Base-by-base conservation (phyloP, 2,797 vertebrate species). In the Spinus olivaceus region DNA sequence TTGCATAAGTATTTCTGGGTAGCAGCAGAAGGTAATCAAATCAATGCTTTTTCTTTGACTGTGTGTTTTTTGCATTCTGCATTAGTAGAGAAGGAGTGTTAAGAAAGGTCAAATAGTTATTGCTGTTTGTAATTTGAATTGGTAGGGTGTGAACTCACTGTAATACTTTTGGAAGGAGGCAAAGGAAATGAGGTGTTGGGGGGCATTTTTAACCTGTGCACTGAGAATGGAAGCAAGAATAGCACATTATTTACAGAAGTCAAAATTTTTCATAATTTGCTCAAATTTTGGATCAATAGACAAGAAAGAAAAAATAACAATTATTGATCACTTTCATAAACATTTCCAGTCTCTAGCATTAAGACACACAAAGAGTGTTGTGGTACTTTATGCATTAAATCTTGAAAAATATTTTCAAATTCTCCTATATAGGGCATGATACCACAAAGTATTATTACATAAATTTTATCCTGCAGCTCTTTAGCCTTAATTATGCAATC, bases 381-480 rank as follows among this genome's bases (percentile, higher is more conserved):
- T 77, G 46, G 37, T 46, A 30, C 28, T 88, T 87, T 18, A 28
- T 1, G 2, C 37, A 21, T 54, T 92, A 83, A 64, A 41, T 54
- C 65, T 65, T 78, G 65, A 78, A 92, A 88, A 90, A 85, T 87
- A 71, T 90, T 94, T 91, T 37, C 12, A 70, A 64, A 63, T 81
- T 83, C 28, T 78, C 33, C 60, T 87, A 91, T 89, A 41, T 91
- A 94, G 84, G 86, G 30, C 88, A 83, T 23, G 35, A 59, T 77
- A 78, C 44, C 83, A 87, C 53, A 54, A 85, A 95, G 56, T 80
- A 74, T 74, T 90, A 73, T 93, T 93, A 81, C 76, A 83, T 94
- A 94, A 92, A 89, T 87, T 93, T 90, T 93, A 91, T 96, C 92
- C 93, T 93, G 72, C 79, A 92, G 86, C 78, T 95, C 88, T 92